A percentile compares a stretch with the other conserved stretches of the same genome.
phyloP scores from a whole-genome alignment of 2,113 vertebrate genomes.

The Lathamus discolor region DNA sequence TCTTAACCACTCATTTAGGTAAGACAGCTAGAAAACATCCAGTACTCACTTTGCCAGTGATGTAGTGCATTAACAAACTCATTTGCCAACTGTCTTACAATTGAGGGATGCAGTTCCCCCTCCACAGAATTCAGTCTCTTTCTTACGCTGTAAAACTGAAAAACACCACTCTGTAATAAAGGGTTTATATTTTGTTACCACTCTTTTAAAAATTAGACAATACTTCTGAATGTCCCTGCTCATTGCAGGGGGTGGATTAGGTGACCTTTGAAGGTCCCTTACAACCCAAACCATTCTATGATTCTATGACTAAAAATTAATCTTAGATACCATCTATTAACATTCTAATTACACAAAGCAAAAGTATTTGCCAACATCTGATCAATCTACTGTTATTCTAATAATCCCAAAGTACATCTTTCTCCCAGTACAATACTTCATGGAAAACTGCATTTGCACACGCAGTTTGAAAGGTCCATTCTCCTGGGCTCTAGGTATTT shows the following conservation, averaged over 20 bases:
- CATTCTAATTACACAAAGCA: background rate
- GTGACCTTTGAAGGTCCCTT: background rate
- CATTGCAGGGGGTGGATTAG: background rate
- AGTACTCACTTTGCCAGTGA: background rate
- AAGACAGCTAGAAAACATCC: background rate
- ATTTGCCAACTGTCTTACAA: background rate
- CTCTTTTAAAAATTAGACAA: background rate
- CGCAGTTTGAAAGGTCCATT: background rate
- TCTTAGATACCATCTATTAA: background rate
- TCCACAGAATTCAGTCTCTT: background rate
- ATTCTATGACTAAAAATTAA: background rate
- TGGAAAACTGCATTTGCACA: accelerated
- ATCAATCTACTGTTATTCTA: background rate
- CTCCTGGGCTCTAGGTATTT: background rate
- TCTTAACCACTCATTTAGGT: background rate
- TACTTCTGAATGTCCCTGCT: background rate
- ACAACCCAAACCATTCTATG: background rate
- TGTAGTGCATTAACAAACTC: background rate
- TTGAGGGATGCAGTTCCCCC: background rate
- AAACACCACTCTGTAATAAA: background rate
- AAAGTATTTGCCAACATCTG: background rate
- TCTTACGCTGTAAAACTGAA: background rate
- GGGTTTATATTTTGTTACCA: background rate
- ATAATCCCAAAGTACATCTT: background rate
- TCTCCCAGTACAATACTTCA: background rate